phyloP scores from a whole-genome alignment of 2,797 vertebrate genomes.

The Moxostoma hubbsi region DNA sequence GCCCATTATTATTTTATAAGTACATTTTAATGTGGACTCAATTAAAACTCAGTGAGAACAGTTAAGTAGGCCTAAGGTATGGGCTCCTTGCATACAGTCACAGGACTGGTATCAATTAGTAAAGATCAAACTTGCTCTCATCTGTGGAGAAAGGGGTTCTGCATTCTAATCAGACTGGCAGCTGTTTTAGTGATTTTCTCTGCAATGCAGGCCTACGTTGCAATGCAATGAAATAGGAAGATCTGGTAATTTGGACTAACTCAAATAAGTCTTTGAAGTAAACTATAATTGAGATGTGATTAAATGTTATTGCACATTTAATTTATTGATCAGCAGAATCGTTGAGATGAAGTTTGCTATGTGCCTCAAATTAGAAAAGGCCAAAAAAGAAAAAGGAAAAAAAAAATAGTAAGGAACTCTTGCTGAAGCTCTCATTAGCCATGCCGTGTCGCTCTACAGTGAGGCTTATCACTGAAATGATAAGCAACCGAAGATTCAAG shows the following conservation, averaged over 20 bases:
- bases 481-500: too few species aligned
- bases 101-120: slow-evolving; percentile 78
- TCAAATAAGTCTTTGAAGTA: slow-evolving; percentile 20
- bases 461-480: too few species aligned
- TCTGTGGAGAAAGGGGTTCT: slow-evolving; percentile 65
- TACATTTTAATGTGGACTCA: slow-evolving; percentile 85
- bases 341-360: not conserved
- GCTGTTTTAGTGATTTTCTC: slow-evolving; percentile 47
- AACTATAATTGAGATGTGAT: slow-evolving; percentile 26
- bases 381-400: too few species aligned
- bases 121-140: slow-evolving; percentile 73
- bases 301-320: slow-evolving; percentile 23
- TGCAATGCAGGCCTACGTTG: slow-evolving; percentile 62
- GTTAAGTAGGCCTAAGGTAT: slow-evolving; percentile 79
- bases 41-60: slow-evolving; percentile 83
- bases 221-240: slow-evolving; percentile 56
- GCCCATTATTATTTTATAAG: slow-evolving; percentile 86
- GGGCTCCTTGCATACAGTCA: slow-evolving; percentile 66
- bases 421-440: too few species aligned
- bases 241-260: slow-evolving; percentile 4
- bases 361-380: not conserved
- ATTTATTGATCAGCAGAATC: slow-evolving; percentile 27
- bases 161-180: slow-evolving; percentile 68
- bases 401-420: too few species aligned
- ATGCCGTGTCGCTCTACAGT: too few species aligned